Conservation (phyloP, 2,113 vertebrate species). For the Nerophis ophidion region DNA sequence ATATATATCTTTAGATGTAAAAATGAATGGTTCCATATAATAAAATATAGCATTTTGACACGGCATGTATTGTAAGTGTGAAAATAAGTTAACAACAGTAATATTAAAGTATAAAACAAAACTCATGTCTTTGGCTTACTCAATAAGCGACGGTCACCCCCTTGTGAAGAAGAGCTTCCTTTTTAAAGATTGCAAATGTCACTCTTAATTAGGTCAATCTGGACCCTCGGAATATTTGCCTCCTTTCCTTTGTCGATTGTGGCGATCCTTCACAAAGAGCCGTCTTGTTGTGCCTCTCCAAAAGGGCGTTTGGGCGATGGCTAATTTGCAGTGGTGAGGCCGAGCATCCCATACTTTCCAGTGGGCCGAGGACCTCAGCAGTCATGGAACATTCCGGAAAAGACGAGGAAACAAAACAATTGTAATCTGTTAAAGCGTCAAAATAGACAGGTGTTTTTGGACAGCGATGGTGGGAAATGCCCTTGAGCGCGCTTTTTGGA, state of each 20-base stretch:
- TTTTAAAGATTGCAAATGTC: slow-evolving; percentile 68
- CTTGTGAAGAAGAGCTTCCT: background rate
- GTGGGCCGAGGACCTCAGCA: slow-evolving; percentile 16
- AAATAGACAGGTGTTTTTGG: background rate
- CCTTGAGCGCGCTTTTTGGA: slow-evolving; percentile 51
- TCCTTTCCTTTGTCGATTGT: slow-evolving; percentile 59
- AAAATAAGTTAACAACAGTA: too few relatives aligned
- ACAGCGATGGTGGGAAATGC: slow-evolving; percentile 51
- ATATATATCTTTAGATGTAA: too few relatives aligned
- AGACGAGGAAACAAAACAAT: background rate
- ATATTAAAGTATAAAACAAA: too few relatives aligned
- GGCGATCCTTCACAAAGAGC: slow-evolving; percentile 53
- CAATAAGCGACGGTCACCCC: slow-evolving; percentile 23
- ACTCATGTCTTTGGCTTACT: too few relatives aligned
- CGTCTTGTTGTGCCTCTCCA: slow-evolving; percentile 54
- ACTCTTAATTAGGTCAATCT: slow-evolving; percentile 72
- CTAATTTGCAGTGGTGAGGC: slow-evolving; percentile 38
- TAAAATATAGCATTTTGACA: too few relatives aligned
- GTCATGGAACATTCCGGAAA: slow-evolving; percentile 12
- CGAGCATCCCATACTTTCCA: slow-evolving; percentile 57
- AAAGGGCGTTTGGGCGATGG: slow-evolving; percentile 25
- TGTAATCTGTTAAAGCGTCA: background rate
- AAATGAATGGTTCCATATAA: too few relatives aligned
- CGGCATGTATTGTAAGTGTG: too few relatives aligned
- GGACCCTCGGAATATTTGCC: slow-evolving; percentile 65